Evolutionary conservation across 2,113 vertebrate genomes (phyloP).

Genomic region (Trichomycterus rosablanca): DNA sequence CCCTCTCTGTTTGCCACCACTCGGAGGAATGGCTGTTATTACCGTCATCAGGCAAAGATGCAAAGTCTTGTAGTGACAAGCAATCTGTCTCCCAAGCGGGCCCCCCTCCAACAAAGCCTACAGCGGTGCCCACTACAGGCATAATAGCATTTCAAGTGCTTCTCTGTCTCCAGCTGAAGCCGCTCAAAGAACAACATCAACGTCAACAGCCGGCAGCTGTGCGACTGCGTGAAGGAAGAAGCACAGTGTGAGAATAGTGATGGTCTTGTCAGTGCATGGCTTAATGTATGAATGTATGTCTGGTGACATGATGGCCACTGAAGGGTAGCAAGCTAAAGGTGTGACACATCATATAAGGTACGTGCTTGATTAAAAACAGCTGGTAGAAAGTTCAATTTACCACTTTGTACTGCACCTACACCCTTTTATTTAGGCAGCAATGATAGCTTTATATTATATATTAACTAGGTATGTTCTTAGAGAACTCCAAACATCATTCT

Average conservation of each 20-base stretch:
- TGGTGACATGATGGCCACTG: neutral
- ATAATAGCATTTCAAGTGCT: slow-evolving; percentile 68
- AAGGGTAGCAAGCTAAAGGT: neutral
- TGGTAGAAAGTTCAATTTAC: no score
- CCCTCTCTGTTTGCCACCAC: slow-evolving; percentile 56
- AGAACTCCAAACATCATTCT: no score
- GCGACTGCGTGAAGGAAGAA: slow-evolving; percentile 25
- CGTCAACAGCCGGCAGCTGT: slow-evolving; percentile 44
- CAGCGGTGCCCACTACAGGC: slow-evolving; percentile 55
- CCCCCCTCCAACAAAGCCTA: slow-evolving; percentile 56
- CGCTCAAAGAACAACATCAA: slow-evolving; percentile 41
- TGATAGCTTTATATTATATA: no score
- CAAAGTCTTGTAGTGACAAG: slow-evolving; percentile 67
- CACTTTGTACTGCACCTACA: no score
- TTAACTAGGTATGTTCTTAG: no score
- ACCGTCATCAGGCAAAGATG: slow-evolving; percentile 61
- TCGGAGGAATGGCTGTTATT: slow-evolving; percentile 68
- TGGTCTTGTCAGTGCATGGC: slow-evolving; percentile 13
- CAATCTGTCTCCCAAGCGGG: slow-evolving; percentile 55
- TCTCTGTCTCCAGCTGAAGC: slow-evolving; percentile 52
- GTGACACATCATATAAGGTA: no score
- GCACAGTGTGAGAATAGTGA: slow-evolving; percentile 11
- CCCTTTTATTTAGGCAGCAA: no score
- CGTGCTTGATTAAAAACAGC: no score
- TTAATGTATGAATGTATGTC: neutral